phyloP scores from a whole-genome alignment of 2,888 invertebrate species.

The Brenthis hecate region DNA sequence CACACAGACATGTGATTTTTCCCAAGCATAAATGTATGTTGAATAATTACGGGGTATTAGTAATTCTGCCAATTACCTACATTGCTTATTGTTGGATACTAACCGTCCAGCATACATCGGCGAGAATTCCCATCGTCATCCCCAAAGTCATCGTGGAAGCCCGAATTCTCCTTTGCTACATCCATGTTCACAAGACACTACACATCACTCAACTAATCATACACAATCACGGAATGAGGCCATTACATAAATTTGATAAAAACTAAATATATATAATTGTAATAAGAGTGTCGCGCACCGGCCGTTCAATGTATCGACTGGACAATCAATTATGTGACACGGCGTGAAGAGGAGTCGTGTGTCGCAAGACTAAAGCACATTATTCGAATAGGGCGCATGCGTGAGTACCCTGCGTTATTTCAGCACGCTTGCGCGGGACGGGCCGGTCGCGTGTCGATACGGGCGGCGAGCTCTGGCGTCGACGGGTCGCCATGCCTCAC shows the following conservation, averaged over 20 bases:
- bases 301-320: conserved; percentile 75
- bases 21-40: not conserved
- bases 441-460: conserved; percentile 42
- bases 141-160: conserved; percentile 63
- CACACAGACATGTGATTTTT: conserved; percentile 17
- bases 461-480: conserved; percentile 60
- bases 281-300: conserved; percentile 61
- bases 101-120: conserved; percentile 78
- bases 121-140: conserved; percentile 67
- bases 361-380: conserved; percentile 61
- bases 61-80: not conserved
- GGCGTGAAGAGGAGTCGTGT: conserved; percentile 68
- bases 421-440: conserved; percentile 63
- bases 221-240: conserved; percentile 54
- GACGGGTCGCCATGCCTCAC: conserved; percentile 58
- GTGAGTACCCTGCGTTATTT: conserved; percentile 45
- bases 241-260: conserved; percentile 43
- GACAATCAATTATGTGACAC: conserved; percentile 79
- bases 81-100: conserved; percentile 44
- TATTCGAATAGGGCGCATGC: conserved; percentile 59
- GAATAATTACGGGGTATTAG: not conserved
- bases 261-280: conserved; percentile 58
- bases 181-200: conserved; percentile 63
- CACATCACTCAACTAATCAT: conserved; percentile 50
- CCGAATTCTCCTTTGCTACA: conserved; percentile 62